Conservation (phyloP, 1,140 invertebrate species). For the Psix sp. region DNA sequence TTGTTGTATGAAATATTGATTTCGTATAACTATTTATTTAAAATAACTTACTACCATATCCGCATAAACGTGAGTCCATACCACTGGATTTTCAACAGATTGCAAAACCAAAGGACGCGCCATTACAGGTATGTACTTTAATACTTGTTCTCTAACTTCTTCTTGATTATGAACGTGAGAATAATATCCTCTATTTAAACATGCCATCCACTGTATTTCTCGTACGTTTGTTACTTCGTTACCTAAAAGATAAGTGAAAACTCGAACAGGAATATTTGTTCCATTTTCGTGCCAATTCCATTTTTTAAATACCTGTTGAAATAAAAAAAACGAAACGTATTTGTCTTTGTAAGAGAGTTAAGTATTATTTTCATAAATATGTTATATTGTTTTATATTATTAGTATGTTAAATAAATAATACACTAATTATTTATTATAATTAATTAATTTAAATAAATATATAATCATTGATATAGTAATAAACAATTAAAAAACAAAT, state of each 20-base stretch:
- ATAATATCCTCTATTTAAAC: slow-evolving; percentile 95
- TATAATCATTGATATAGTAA: too few species aligned
- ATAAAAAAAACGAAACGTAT: too few species aligned
- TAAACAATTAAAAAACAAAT: too few species aligned
- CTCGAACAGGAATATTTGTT: slow-evolving; percentile 86
- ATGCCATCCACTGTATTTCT: slow-evolving; percentile 97
- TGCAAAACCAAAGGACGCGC: slow-evolving; percentile 91
- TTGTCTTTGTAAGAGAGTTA: too few species aligned
- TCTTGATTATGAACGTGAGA: slow-evolving; percentile 94
- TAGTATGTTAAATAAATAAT: too few species aligned
- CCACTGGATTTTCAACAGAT: slow-evolving; percentile 84
- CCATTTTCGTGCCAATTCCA: slow-evolving; percentile 87
- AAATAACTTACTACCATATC: slow-evolving; percentile 84
- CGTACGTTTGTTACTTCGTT: slow-evolving; percentile 94
- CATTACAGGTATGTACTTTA: slow-evolving; percentile 94
- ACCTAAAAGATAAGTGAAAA: slow-evolving; percentile 98
- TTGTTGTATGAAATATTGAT: background rate
- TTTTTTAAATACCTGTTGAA: slow-evolving; percentile 83
- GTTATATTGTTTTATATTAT: background rate
- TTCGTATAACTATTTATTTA: background rate
- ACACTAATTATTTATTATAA: too few species aligned
- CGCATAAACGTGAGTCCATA: slow-evolving; percentile 93
- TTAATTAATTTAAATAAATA: too few species aligned
- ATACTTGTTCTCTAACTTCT: slow-evolving; percentile 94
- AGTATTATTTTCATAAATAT: slow-evolving; percentile 12